A percentile compares a stretch with the other conserved stretches of the same genome.
These are phyloP conservation scores for Phylloscopus trochiloides DNA, from an alignment of 2,113 vertebrate species.

Conservation along the genomic window DNA sequence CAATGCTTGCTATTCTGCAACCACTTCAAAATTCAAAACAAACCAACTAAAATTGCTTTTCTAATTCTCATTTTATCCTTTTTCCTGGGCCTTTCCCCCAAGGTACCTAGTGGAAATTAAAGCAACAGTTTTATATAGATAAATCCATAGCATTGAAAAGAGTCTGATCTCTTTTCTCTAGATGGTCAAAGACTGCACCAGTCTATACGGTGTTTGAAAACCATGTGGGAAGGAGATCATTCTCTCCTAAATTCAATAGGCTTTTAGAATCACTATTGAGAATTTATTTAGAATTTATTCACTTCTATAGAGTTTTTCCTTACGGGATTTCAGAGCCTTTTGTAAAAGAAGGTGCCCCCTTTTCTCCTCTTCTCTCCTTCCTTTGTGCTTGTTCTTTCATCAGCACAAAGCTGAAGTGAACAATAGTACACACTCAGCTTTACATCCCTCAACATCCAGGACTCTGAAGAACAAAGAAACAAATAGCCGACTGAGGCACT, in stretches of 20 bases:
- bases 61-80: background rate
- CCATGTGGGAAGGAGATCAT: slow-evolving; percentile 15
- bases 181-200: background rate
- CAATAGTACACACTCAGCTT: slow-evolving; percentile 1
- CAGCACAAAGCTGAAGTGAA: slow-evolving; percentile 40
- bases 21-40: background rate
- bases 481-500: background rate
- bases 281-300: background rate
- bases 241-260: slow-evolving; percentile 34
- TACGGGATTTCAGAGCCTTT: slow-evolving; percentile 28
- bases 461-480: slow-evolving; percentile 13
- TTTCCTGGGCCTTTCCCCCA: background rate
- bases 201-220: slow-evolving; percentile 28
- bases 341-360: background rate
- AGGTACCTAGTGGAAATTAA: slow-evolving; percentile 7
- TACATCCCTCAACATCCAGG: background rate
- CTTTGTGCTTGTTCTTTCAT: slow-evolving; percentile 43
- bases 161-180: slow-evolving; percentile 18
- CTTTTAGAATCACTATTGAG: slow-evolving; percentile 21
- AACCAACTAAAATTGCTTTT: background rate
- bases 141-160: slow-evolving; percentile 17
- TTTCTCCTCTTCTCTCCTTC: slow-evolving; percentile 13
- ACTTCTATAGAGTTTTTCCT: slow-evolving; percentile 23
- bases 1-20: background rate
- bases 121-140: background rate